These are phyloP conservation scores for Pogonomyrmex californicus DNA, from an alignment of 1,140 invertebrate species.

Conservation along the genomic window DNA sequence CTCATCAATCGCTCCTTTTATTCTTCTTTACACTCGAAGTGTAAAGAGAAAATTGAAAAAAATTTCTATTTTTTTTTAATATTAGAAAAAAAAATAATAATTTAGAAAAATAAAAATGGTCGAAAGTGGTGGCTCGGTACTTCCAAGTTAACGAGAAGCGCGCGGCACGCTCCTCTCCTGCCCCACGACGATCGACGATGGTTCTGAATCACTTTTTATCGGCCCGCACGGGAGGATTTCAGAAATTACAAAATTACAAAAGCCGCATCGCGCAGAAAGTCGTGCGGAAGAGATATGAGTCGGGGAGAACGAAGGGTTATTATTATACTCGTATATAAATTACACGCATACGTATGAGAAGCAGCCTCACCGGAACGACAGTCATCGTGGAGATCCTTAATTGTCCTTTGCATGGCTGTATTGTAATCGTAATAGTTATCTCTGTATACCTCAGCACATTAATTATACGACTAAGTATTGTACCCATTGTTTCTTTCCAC, in stretches of 20 bases:
- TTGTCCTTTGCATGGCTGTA: conserved; percentile 42
- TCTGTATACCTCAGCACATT: neutral
- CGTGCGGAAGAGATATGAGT: conserved; percentile 60
- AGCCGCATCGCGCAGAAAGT: conserved; percentile 56
- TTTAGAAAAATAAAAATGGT: too few species aligned
- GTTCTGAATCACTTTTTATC: too few species aligned
- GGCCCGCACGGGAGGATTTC: conserved; percentile 9
- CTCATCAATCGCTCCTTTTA: too few species aligned
- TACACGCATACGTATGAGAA: conserved; percentile 51
- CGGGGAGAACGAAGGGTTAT: neutral
- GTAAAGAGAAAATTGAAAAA: too few species aligned
- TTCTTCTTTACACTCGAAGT: too few species aligned
- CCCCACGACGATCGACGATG: too few species aligned
- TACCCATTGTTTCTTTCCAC: conserved; percentile 5
- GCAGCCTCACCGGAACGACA: conserved; percentile 55
- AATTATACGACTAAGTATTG: conserved; percentile 17
- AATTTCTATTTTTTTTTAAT: too few species aligned
- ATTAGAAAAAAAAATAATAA: too few species aligned
- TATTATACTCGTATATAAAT: conserved; percentile 55
- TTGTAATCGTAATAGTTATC: conserved; percentile 52
- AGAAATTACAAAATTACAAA: conserved; percentile 57
- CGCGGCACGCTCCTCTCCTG: too few species aligned
- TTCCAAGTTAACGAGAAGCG: too few species aligned
- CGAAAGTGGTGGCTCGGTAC: too few species aligned
- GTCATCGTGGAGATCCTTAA: conserved; percentile 49